phyloP scores from a whole-genome alignment of 2,888 invertebrate species.

The Argyra leucocephala region DNA sequence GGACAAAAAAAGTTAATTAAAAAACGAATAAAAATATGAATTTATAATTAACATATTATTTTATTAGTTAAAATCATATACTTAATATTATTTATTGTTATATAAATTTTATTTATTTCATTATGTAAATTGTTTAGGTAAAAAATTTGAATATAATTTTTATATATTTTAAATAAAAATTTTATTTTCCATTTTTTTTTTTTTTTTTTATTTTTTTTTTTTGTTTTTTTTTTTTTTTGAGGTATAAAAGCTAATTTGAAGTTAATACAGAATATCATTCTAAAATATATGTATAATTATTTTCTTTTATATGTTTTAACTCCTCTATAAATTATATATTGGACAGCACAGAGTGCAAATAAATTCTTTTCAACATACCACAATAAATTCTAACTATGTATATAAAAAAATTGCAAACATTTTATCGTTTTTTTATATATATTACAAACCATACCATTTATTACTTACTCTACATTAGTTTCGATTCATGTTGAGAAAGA shows the following conservation, averaged over 20 bases:
- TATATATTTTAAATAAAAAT: background rate
- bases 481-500: background rate
- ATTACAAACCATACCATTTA: slow-evolving; percentile 1
- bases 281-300: slow-evolving; percentile 1
- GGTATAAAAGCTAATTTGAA: background rate
- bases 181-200: background rate
- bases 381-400: background rate
- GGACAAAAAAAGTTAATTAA: too few species aligned
- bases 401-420: background rate
- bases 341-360: slow-evolving; percentile 6
- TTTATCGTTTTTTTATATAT: too few species aligned
- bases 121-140: slow-evolving; percentile 4
- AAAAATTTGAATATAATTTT: slow-evolving; percentile 6
- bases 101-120: background rate
- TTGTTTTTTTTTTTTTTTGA: background rate
- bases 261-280: slow-evolving; percentile 6
- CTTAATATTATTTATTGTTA: background rate
- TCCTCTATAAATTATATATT: background rate
- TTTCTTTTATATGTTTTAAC: background rate
- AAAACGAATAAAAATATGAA: too few species aligned
- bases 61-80: slow-evolving; percentile 6
- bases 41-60: background rate
- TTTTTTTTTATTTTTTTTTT: background rate
- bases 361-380: slow-evolving; percentile 3
- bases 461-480: background rate